A percentile compares a stretch with the other conserved stretches of the same genome.
These are phyloP conservation scores for Chlorops oryzae DNA, from an alignment of 1,140 invertebrate genomes.

Conservation along the genomic window DNA sequence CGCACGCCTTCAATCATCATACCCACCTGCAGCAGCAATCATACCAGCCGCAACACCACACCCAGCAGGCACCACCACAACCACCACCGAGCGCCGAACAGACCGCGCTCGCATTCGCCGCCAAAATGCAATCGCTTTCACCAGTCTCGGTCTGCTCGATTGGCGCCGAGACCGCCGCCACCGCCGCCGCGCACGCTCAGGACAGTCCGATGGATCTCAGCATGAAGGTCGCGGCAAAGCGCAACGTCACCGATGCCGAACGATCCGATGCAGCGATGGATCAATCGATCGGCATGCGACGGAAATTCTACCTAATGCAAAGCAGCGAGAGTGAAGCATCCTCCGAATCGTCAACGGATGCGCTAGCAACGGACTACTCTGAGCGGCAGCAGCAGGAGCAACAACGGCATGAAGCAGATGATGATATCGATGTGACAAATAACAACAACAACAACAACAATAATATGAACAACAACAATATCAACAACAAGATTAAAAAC, in stretches of 20 bases:
- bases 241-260: neutral
- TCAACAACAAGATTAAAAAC: too few species aligned
- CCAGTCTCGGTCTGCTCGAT: conserved; percentile 43
- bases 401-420: too few species aligned
- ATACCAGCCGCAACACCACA: neutral
- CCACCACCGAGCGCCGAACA: conserved; percentile 3
- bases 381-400: too few species aligned
- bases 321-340: too few species aligned
- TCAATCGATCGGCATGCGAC: neutral
- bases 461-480: conserved; percentile 37
- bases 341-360: too few species aligned
- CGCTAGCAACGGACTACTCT: too few species aligned
- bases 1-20: conserved; percentile 5
- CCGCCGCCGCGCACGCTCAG: conserved; percentile 41
- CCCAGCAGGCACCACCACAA: neutral
- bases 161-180: conserved; percentile 25
- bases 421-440: too few species aligned
- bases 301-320: too few species aligned
- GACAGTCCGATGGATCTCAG: conserved; percentile 75
- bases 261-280: neutral
- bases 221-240: conserved; percentile 61
- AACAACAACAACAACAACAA: too few species aligned
- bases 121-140: conserved; percentile 43
- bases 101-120: conserved; percentile 27
- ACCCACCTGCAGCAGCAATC: neutral